Evolutionary conservation across 2,113 vertebrate species (phyloP).

Genomic region (Chitala chitala): DNA sequence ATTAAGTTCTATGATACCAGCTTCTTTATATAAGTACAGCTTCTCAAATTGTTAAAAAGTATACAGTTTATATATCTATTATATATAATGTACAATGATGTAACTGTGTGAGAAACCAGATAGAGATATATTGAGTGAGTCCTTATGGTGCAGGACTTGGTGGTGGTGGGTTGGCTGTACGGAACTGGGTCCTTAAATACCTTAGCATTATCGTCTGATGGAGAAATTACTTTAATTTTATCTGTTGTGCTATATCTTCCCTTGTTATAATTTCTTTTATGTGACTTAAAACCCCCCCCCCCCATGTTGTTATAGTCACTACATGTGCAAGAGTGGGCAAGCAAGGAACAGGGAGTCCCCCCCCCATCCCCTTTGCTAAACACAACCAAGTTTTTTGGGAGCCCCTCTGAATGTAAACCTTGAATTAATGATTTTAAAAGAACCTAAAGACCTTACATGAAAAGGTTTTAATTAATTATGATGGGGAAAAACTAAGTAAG

Average conservation of each 20-base stretch:
- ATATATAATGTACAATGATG: neutral
- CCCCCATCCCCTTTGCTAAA: constrained; percentile 14
- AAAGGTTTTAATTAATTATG: constrained; percentile 18
- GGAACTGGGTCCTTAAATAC: too few species aligned
- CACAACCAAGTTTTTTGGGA: constrained; percentile 24
- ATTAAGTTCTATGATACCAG: constrained; percentile 19
- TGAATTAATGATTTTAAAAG: constrained; percentile 12
- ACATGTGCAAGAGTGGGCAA: too few species aligned
- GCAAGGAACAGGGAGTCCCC: too few species aligned
- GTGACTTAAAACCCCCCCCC: constrained; percentile 25
- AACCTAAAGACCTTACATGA: constrained; percentile 14
- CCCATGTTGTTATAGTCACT: constrained; percentile 37
- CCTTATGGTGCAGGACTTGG: neutral
- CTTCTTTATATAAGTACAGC: neutral
- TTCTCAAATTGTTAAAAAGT: neutral
- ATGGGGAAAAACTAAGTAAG: too few species aligned
- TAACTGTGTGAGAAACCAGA: neutral
- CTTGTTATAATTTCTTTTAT: neutral
- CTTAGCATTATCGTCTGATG: neutral
- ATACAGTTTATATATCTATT: neutral
- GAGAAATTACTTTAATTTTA: neutral
- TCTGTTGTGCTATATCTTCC: neutral
- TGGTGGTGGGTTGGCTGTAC: too few species aligned
- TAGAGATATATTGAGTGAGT: too few species aligned
- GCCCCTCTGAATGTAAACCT: constrained; percentile 27